Evolutionary conservation across 2,113 vertebrate genomes (phyloP), one percentile per base, ranked within the genome.

Genomic region (Emydura subglobosa): DNA sequence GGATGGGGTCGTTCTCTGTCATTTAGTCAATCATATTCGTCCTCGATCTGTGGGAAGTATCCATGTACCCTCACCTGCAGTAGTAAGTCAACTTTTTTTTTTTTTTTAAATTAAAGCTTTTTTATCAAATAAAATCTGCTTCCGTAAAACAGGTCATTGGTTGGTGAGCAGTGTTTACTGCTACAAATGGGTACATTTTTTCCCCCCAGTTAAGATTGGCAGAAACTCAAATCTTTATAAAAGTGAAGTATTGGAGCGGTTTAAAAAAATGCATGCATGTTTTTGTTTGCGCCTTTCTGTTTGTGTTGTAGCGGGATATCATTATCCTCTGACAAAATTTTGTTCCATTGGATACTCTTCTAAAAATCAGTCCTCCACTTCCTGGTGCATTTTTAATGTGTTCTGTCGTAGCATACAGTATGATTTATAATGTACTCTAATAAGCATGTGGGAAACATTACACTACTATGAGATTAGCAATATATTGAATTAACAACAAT

Each of bases 1-100:
- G 99, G 99, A 99, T 3, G 99, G 99, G 0, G 99, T 99, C 0
- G 99, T 99, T 81, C 99, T 99, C 89, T 99, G 99, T 95, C 99
- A 99, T 82, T 98, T 99, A 95, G 99, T 99, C 82, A 99, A 99
- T 96, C 99, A 99, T 9, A 98, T 99, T 82, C 99, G 98, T 59
- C 99, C 99, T 0, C 98, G 99, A 1, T 99, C 99, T 0, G 99
- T 99, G 0, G 99, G 96, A 74, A 99, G 99, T 94, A 99, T 99
- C 95, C 99, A 99, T 0, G 99, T 99, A 31, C 99, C 99, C 59
- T 99, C 99, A 9, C 99, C 99, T 44, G 99, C 99, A 17, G 99
- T 99, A 95, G 99, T 99, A 97, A 90, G 99, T 98, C 51, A 24
- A n/a, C 14, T 44, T 21, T 17, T 14, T 14, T 79, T 93, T 39